phyloP scores from a whole-genome alignment of 2,797 vertebrate species.

The Xyrichtys novacula region DNA sequence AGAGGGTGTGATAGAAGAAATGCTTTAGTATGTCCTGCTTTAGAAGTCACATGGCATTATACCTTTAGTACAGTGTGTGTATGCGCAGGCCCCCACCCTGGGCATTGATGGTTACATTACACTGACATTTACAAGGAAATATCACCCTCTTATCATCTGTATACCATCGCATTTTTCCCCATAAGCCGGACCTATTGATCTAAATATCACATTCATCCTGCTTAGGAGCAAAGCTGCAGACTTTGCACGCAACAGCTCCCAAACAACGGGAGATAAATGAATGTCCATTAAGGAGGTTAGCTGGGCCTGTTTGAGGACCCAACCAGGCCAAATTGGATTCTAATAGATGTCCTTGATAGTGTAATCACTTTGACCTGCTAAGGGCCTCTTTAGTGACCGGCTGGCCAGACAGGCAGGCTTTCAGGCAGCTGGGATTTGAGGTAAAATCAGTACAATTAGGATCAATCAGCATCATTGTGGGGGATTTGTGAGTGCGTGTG shows the following conservation, averaged over 20 bases:
- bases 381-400: slow-evolving; percentile 50
- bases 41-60: slow-evolving; percentile 34
- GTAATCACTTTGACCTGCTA: slow-evolving; percentile 79
- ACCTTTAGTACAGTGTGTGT: slow-evolving; percentile 28
- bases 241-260: slow-evolving; percentile 64
- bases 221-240: slow-evolving; percentile 66
- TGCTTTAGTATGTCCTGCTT: slow-evolving; percentile 34
- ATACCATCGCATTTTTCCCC: slow-evolving; percentile 73
- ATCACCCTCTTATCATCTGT: slow-evolving; percentile 73
- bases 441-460: slow-evolving; percentile 63
- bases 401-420: slow-evolving; percentile 17
- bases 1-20: slow-evolving; percentile 44
- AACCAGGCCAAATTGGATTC: slow-evolving; percentile 78
- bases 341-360: slow-evolving; percentile 83
- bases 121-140: slow-evolving; percentile 80
- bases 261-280: slow-evolving; percentile 78
- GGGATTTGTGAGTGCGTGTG: slow-evolving; percentile 15
- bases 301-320: slow-evolving; percentile 69
- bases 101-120: slow-evolving; percentile 69
- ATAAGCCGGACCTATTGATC: slow-evolving; percentile 76
- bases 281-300: slow-evolving; percentile 75
- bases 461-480: slow-evolving; percentile 58
- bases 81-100: slow-evolving; percentile 31
- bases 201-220: slow-evolving; percentile 82
- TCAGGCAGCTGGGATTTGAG: slow-evolving; percentile 59